A percentile compares a stretch with the other conserved stretches of the same genome.
Conservation (phyloP, 2,888 invertebrate species). For the Thera britannica region DNA sequence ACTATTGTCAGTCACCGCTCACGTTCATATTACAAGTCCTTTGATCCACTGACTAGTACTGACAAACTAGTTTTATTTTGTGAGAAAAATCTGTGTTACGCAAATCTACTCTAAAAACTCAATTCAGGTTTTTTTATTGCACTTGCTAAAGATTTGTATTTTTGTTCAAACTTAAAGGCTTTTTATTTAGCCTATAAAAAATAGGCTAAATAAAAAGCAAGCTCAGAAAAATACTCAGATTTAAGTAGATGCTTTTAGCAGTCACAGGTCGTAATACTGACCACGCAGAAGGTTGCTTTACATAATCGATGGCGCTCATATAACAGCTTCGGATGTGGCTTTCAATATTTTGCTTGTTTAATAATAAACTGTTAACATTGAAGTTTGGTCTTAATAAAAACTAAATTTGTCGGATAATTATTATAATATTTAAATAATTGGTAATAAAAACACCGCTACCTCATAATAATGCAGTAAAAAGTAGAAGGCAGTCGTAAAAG, state of each 20-base stretch:
- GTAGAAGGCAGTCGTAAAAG: background rate
- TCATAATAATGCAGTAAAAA: background rate
- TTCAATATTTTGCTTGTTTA: background rate
- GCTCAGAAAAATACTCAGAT: too few relatives aligned
- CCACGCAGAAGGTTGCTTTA: background rate
- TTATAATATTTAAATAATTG: background rate
- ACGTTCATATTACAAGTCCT: constrained; percentile 30
- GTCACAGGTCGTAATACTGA: background rate
- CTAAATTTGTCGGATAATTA: background rate
- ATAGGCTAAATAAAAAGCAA: too few relatives aligned
- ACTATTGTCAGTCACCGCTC: constrained; percentile 27
- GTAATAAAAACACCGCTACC: background rate
- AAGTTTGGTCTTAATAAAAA: background rate
- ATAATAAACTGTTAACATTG: background rate
- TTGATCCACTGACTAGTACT: constrained; percentile 27
- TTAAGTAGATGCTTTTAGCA: too few relatives aligned
- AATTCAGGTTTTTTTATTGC: background rate
- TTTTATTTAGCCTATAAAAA: too few relatives aligned
- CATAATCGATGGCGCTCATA: too few relatives aligned
- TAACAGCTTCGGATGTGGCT: background rate
- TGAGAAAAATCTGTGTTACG: background rate
- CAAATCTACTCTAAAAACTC: background rate
- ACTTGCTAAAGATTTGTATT: too few relatives aligned
- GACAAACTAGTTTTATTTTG: constrained; percentile 6
- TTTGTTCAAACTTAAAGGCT: too few relatives aligned